phyloP scores from a whole-genome alignment of 2,797 vertebrate species.

The Kryptolebias ocellatus region DNA sequence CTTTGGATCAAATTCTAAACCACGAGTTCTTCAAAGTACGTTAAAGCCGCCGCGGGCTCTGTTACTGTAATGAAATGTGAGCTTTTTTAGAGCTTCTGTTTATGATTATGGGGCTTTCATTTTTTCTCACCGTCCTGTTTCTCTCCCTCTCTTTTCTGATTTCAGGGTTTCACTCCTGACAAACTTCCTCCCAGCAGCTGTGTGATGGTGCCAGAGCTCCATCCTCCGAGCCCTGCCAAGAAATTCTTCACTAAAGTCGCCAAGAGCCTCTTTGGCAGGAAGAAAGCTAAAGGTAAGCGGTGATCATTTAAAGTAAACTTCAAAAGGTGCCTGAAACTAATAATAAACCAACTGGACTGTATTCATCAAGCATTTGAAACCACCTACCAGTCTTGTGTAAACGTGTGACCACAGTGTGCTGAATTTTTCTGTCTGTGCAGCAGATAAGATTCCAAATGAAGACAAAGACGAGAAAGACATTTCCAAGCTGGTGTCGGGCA shows the following conservation, averaged over 20 bases:
- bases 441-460: constrained; percentile 85
- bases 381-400: not conserved
- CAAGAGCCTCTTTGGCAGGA: constrained; percentile 94
- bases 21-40: constrained; percentile 97
- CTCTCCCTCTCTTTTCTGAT: not conserved
- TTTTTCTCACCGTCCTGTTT: constrained; percentile 8
- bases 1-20: constrained; percentile 93
- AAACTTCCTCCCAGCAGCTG: constrained; percentile 94
- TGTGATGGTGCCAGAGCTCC: constrained; percentile 91
- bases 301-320: too few species aligned
- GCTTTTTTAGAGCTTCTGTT: not conserved
- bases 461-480: constrained; percentile 90
- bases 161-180: constrained; percentile 92
- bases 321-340: not conserved
- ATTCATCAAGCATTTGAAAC: not conserved
- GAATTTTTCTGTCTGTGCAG: constrained; percentile 61
- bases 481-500: constrained; percentile 92
- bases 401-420: constrained; percentile 10
- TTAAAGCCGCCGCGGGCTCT: not conserved
- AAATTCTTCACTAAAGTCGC: constrained; percentile 96
- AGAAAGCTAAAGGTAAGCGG: constrained; percentile 89
- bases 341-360: not conserved
- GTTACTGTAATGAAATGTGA: not conserved
- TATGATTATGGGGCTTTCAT: too few species aligned
- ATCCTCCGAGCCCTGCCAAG: constrained; percentile 91